Evolutionary conservation across 1,140 invertebrate genomes (phyloP).

Genomic region (Lysiphlebus fabarum): DNA sequence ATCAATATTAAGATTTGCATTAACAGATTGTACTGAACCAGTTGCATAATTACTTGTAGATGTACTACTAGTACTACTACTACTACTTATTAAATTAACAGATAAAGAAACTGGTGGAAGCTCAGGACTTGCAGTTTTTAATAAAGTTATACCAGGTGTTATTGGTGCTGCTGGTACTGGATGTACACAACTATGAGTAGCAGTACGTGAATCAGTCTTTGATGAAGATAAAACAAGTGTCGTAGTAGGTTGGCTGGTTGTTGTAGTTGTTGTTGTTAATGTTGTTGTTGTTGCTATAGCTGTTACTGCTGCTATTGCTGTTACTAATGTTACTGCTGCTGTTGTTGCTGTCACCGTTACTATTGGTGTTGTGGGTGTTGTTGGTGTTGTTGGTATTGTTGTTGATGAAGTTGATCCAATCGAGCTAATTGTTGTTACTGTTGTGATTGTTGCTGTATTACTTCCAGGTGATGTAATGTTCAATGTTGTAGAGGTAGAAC

Average conservation of each 20-base stretch:
- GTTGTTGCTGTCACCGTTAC: neutral
- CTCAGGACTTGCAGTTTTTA: constrained; percentile 52
- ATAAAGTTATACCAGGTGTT: constrained; percentile 45
- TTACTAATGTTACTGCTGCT: constrained; percentile 25
- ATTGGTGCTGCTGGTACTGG: constrained; percentile 48
- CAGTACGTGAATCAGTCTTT: constrained; percentile 39
- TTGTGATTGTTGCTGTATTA: constrained; percentile 32
- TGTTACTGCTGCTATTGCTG: constrained; percentile 13
- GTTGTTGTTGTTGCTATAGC: constrained; percentile 16
- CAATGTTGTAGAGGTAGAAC: constrained; percentile 18
- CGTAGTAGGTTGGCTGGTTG: too few relatives aligned
- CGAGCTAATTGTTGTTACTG: constrained; percentile 13
- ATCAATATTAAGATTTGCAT: constrained; percentile 21
- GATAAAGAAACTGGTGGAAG: constrained; percentile 49
- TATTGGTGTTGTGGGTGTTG: constrained; percentile 25
- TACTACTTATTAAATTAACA: constrained; percentile 34
- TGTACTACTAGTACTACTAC: constrained; percentile 29
- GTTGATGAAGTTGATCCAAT: too few relatives aligned
- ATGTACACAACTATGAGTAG: constrained; percentile 41
- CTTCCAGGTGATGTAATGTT: constrained; percentile 16
- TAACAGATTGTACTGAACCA: constrained; percentile 26
- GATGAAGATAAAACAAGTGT: constrained; percentile 21
- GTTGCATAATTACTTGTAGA: constrained; percentile 31
- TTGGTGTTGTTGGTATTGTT: neutral
- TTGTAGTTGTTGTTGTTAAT: too few relatives aligned